Conservation (phyloP, 2,797 vertebrate species). For the Scomberomorus guttatus region DNA sequence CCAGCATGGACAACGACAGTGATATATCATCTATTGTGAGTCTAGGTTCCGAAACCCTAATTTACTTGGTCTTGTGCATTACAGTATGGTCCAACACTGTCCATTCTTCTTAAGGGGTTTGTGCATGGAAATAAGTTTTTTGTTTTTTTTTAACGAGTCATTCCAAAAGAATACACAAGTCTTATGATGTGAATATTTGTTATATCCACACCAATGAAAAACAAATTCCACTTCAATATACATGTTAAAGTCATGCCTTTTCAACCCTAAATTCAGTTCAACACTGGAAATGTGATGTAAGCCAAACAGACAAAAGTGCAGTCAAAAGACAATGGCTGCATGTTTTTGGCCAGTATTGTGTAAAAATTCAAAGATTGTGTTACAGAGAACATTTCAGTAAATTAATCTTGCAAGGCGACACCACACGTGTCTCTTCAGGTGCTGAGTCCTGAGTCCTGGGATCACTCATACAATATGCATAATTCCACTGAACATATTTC, state of each 20-base stretch:
- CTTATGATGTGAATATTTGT: neutral
- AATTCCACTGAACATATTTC: constrained; percentile 13
- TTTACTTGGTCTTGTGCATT: constrained; percentile 5
- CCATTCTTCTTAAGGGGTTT: neutral
- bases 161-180: constrained; percentile 19
- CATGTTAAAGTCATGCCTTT: constrained; percentile 18
- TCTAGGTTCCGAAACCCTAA: constrained; percentile 9
- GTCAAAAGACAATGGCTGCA: neutral
- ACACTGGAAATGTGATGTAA: neutral
- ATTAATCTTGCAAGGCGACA: neutral
- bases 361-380: constrained; percentile 1
- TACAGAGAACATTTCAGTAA: constrained; percentile 8
- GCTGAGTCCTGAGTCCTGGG: neutral
- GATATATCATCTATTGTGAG: constrained; percentile 41
- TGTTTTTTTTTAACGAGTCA: neutral
- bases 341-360: constrained; percentile 7
- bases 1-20: constrained; percentile 45
- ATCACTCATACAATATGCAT: neutral
- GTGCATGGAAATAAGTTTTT: constrained; percentile 25
- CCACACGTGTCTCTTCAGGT: constrained; percentile 7
- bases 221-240: constrained; percentile 29
- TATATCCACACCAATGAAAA: constrained; percentile 17
- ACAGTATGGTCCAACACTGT: constrained; percentile 24
- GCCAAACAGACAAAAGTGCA: neutral
- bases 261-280: constrained; percentile 13